Evolutionary conservation across 2,888 invertebrate species (phyloP), one percentile per base, ranked within the genome.

Genomic region (Scaeva pyrastri): DNA sequence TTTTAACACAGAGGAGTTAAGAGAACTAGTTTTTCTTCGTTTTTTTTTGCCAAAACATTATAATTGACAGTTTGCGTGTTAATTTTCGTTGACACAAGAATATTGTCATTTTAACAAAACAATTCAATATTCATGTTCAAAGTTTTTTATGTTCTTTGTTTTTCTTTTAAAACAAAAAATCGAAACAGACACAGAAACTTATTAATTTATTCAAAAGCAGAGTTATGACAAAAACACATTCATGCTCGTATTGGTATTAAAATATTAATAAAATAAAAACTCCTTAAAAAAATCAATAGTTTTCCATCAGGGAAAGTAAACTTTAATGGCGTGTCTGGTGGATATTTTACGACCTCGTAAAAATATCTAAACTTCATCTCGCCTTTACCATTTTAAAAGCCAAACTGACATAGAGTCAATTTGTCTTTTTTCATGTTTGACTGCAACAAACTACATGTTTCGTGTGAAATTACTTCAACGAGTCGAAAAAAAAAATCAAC

Each of bases 301-400:
- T 86, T 82, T 82, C 85, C 85, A 86, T 86, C 85, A 86, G 62
- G 62, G 73, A 86, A 86, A 86, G 85, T 86, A 86, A 82, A 86
- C 73, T 86, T 86, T 86, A 86, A 86, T 77, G 52, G 77, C 72
- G 85, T 86, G 85, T 86, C 85, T 86, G 85, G 77, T 68, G 21
- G 60, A 84, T 73, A 73, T 84, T 81, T 86, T 85, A 86, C 73
- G 85, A 86, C 62, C 72, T 86, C 85, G 85, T 86, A 86, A 86
- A 85, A 73, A 86, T 77, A 82, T 77, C 77, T 31, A 31, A 23
- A 39, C 68, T 52, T 19, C 39, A 48, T 26, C 31, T 62, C 62
- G 10, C 16, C 23, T 10, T n/a, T 72, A 72, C 76, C 43, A 56
- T 31, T 70, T 72, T 43, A 21, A 31, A 41, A 60, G 23, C 41